Conservation (phyloP, 2,113 vertebrate genomes). For the Aegotheles bennettii region DNA sequence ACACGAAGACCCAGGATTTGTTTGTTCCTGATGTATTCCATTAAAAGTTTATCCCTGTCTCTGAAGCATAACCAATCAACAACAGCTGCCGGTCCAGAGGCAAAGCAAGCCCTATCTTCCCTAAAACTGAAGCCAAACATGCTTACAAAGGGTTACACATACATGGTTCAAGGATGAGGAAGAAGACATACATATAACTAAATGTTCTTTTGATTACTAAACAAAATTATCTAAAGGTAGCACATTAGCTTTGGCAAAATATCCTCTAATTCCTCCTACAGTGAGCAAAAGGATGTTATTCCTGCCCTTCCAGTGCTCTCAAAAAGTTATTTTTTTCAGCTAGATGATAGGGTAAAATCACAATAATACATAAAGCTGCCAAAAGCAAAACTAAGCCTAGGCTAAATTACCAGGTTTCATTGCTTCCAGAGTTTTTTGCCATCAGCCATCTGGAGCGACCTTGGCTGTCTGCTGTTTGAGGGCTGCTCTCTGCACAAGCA, state of each 20-base stretch:
- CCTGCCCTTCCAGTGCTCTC: background rate
- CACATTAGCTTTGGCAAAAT: conserved; percentile 1
- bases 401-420: conserved; percentile 46
- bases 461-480: background rate
- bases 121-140: background rate
- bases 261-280: background rate
- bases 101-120: background rate
- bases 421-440: background rate
- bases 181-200: background rate
- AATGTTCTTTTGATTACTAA: background rate
- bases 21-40: background rate
- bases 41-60: background rate
- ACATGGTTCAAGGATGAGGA: background rate
- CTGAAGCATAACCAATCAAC: background rate
- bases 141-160: background rate
- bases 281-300: background rate
- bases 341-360: conserved; percentile 46
- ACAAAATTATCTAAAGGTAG: background rate
- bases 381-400: background rate
- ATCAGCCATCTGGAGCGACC: background rate
- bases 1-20: background rate
- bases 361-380: conserved; percentile 33
- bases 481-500: background rate
- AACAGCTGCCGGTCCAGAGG: background rate
- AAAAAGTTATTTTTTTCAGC: conserved; percentile 14